Evolutionary conservation across 2,113 vertebrate species (phyloP), one percentile per base, ranked within the genome.

Genomic region (Ranitomeya variabilis): DNA sequence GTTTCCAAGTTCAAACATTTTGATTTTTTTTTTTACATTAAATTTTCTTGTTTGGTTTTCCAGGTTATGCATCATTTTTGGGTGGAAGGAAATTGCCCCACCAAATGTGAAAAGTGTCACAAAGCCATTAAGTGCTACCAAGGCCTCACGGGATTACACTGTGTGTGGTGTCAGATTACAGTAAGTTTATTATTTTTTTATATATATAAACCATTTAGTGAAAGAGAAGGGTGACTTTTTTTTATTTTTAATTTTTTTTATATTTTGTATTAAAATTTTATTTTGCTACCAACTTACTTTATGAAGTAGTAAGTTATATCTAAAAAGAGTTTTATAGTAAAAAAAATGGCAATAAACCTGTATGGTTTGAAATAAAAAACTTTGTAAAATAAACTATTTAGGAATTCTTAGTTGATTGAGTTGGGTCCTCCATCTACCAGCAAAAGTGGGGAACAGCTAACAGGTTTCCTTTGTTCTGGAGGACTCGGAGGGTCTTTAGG

Each of bases 81-180:
- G 97, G 97, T 98, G 80, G 97, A 99, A 94, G 97, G 97, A 91
- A 99, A 99, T 95, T 98, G 96, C 93, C 96, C 96, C 85, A 96
- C 95, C 90, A 98, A 97, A 93, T 99, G 97, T 93, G 96, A 97
- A 92, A 98, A 98, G 90, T 99, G 97, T 94, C 97, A 98, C 93
- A 98, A 99, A 96, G 97, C 95, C 86, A 96, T 99, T 90, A 99
- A 99, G 92, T 99, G 97, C 94, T 99, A 97, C 94, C 97, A 98
- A 93, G 97, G 97, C 89, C 93, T 99, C 93, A 97, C 96, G 67
- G 97, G 97, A 92, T 96, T 99, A 89, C 97, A 98, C 89, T 98
- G 97, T 92, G 97, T 98, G 90, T 99, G 97, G 97, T 99, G 97
- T 95, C 97, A 99, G 92, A 97, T 97, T 93, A 98, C 97, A 92